Evolutionary conservation across 2,113 vertebrate species (phyloP), one percentile per base, ranked within the genome.

Genomic region (Myotis davidii): DNA sequence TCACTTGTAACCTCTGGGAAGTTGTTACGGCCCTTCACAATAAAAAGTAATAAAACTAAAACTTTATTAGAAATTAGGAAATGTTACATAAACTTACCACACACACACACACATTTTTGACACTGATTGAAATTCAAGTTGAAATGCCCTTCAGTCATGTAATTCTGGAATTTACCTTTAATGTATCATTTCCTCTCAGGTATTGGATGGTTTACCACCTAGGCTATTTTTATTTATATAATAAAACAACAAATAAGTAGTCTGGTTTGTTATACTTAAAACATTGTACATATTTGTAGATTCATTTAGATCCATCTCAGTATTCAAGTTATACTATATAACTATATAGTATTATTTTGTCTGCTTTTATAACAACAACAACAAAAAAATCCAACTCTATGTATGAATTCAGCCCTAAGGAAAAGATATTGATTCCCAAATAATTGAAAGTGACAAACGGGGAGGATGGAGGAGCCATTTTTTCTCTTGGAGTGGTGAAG

Each of bases 201-300:
- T 94, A 59, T 21, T 88, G 45, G 42, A 73, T 67, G 45, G 8
- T 87, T 73, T 78, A 37, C 42, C 76, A 61, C 52, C 14, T 52
- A n/a, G 65, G 18, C 37, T 72, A 20, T 70, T 93, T 95, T 91
- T 74, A 92, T 82, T 77, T 88, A 32, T 61, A 54, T 8, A 81
- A 78, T 85, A 59, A 64, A 87, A 91, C 42, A 88, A 32, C 29
- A 81, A 93, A 32, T 27, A 77, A 59, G 23, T 69, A 42, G 52
- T 64, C 39, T 20, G 83, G 9, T 83, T 45, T 88, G 37, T 34
- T 91, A 45, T 61, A 76, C 56, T 52, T 73, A 77, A 56, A 89
- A 42, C 45, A 77, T 9, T 59, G 3, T 12, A 83, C 29, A 78
- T n/a, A 67, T 85, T 5, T 56, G 10, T 73, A 79, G 54, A 39